phyloP scores from a whole-genome alignment of 2,797 vertebrate species.

The Microctenopoma lineatum region DNA sequence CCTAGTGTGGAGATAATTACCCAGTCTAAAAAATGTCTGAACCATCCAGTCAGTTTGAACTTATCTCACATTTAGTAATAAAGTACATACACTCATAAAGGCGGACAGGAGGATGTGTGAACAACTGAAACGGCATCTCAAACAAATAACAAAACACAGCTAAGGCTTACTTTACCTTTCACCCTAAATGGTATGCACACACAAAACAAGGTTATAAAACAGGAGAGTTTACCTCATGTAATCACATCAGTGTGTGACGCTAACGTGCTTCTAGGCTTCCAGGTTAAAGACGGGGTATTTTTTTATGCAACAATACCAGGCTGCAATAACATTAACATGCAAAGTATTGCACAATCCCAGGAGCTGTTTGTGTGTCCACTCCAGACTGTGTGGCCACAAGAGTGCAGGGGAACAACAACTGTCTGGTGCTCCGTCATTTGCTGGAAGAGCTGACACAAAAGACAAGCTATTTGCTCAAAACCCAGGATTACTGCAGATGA shows the following conservation, averaged over 20 bases:
- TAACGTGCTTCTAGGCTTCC: conserved; percentile 16
- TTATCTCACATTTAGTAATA: not conserved
- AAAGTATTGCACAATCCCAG: conserved; percentile 69
- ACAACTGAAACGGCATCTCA: conserved; percentile 1
- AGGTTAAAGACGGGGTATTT: conserved; percentile 7
- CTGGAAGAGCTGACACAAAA: conserved; percentile 10
- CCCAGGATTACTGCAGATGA: conserved; percentile 34
- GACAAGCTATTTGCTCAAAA: conserved; percentile 29
- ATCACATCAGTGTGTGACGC: conserved; percentile 22
- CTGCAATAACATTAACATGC: conserved; percentile 51
- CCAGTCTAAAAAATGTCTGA: conserved; percentile 31
- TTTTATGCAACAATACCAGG: conserved; percentile 41
- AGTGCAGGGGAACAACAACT: conserved; percentile 51
- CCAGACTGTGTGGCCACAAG: conserved; percentile 44
- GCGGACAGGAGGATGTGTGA: not conserved
- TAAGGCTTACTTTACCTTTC: conserved; percentile 3
- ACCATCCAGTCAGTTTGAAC: not conserved
- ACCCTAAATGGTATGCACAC: not conserved
- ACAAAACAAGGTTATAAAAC: not conserved
- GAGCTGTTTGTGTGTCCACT: conserved; percentile 62
- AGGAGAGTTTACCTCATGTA: not conserved
- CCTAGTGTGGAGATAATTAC: conserved; percentile 35
- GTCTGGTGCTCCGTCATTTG: conserved; percentile 31
- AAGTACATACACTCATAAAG: not conserved
- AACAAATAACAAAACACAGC: not conserved